phyloP scores from a whole-genome alignment of 2,888 invertebrate species.

The Drosophila emarginata region DNA sequence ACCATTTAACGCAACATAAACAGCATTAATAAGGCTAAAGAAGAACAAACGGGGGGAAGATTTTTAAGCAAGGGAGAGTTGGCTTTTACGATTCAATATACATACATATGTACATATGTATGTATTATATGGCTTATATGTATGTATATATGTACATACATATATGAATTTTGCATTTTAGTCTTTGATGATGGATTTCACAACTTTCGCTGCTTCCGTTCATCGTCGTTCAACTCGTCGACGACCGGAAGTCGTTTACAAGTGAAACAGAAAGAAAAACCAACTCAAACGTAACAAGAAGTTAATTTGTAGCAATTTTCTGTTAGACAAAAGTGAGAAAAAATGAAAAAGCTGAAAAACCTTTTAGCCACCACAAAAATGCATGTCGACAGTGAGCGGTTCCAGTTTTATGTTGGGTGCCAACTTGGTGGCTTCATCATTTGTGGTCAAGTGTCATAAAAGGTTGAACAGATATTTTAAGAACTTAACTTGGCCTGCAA shows the following conservation, averaged over 20 bases:
- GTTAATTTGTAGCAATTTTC: constrained; percentile 71
- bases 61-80: neutral
- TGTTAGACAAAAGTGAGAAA: constrained; percentile 54
- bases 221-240: constrained; percentile 54
- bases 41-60: neutral
- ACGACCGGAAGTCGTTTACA: constrained; percentile 59
- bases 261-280: constrained; percentile 37
- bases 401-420: constrained; percentile 7
- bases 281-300: constrained; percentile 52
- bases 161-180: constrained; percentile 67
- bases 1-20: constrained; percentile 74
- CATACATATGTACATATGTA: too few species aligned
- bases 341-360: neutral
- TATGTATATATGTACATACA: constrained; percentile 21
- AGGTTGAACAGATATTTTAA: constrained; percentile 38
- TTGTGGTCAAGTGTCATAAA: constrained; percentile 71
- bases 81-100: constrained; percentile 1
- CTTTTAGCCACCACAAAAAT: too few species aligned
- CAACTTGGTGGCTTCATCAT: constrained; percentile 3
- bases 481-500: constrained; percentile 35
- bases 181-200: constrained; percentile 56
- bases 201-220: constrained; percentile 72
- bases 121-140: constrained; percentile 14
- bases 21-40: constrained; percentile 59
- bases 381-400: neutral